A percentile compares a stretch with the other conserved stretches of the same genome.
These are phyloP conservation scores for Eupithecia tripunctaria DNA, from an alignment of 2,888 invertebrate genomes.

Conservation along the genomic window DNA sequence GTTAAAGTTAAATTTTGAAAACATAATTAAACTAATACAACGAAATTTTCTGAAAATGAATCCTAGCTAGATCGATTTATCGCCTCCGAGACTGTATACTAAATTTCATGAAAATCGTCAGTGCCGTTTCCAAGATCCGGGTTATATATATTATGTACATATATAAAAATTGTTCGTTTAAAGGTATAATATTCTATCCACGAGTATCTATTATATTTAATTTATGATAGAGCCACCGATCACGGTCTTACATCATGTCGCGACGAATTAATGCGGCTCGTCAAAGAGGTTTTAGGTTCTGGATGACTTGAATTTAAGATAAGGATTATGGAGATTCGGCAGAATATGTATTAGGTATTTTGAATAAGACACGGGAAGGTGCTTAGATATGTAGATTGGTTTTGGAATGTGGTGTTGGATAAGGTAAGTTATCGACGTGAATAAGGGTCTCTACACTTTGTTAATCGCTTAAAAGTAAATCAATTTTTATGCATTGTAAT, in stretches of 20 bases:
- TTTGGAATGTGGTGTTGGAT: constrained; percentile 17
- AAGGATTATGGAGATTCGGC: constrained; percentile 30
- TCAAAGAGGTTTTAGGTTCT: constrained; percentile 33
- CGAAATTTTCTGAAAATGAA: too few species aligned
- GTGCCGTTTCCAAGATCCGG: too few species aligned
- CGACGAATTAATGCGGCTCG: constrained; percentile 27
- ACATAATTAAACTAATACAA: too few species aligned
- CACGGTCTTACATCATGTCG: constrained; percentile 33
- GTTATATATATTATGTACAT: too few species aligned
- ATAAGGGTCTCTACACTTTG: background rate
- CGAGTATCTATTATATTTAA: too few species aligned
- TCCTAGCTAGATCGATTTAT: too few species aligned
- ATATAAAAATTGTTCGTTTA: too few species aligned
- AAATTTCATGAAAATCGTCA: too few species aligned
- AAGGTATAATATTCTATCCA: too few species aligned
- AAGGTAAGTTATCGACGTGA: background rate
- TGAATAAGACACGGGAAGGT: constrained; percentile 37
- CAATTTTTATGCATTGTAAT: background rate
- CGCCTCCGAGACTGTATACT: too few species aligned
- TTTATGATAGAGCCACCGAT: constrained; percentile 17
- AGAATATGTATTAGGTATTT: constrained; percentile 38
- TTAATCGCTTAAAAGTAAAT: too few species aligned
- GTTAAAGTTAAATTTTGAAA: too few species aligned
- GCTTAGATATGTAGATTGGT: constrained; percentile 26
- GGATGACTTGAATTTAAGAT: constrained; percentile 38